Evolutionary conservation across 2,797 vertebrate genomes (phyloP), one percentile per base, ranked within the genome.

Genomic region (Otus scops): DNA sequence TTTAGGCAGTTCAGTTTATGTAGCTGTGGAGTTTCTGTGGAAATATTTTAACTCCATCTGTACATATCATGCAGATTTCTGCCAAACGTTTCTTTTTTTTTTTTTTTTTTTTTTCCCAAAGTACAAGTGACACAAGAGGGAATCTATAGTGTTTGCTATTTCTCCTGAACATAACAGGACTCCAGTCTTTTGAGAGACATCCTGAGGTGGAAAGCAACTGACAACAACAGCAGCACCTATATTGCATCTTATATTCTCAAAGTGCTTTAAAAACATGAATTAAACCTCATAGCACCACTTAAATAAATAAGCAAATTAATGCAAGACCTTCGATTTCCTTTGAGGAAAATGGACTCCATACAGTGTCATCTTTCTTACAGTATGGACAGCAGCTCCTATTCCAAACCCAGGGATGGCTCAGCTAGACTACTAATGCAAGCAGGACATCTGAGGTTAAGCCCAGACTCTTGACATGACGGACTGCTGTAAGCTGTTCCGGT

Each of bases 1-100:
- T 87, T 61, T 53, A 68, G 45, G 47, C 50, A 47, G 38, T 53
- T 91, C 27, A 11, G 10, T 84, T 82, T 87, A 34, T 61, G 54
- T 78, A 82, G 30, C 89, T 63, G 27, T 63, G 19, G 27, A 63
- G 50, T 51, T 79, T 76, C 43, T 65, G 3, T 87, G 45, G 27
- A 79, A 80, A 23, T 45, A 47, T 56, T 92, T 88, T 73, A 91
- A 61, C 24, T 77, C 67, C 23, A 45, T 73, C 43, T 79, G 30
- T 23, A 61, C 24, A 13, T 24, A 23, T n/a, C 21, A 32, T 69
- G 19, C 11, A 74, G 53, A 71, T 64, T 85, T 87, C 48, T 64
- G 77, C 21, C 3, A 8, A 82, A 51, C 0, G 0, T 56, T 63
- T 71, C 7, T 34, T 3, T n/a, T 30, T 26, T 41, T 36, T 3